Evolutionary conservation across 2,797 vertebrate genomes (phyloP), one percentile per base, ranked within the genome.

Genomic region (Macroramphosus scolopax): DNA sequence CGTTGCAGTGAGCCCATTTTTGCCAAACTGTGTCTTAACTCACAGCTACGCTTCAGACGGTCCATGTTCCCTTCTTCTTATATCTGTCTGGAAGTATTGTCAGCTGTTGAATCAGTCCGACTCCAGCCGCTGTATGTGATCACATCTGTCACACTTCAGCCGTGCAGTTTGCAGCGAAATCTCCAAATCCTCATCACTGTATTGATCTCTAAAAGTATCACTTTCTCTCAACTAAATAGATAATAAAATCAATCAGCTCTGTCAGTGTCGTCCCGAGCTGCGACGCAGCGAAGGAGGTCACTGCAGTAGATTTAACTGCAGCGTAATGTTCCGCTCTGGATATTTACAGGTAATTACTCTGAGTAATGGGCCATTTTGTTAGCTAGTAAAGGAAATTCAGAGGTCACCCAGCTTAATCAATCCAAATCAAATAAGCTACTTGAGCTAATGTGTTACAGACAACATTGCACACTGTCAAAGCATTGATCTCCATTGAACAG

Each of bases 341-440:
- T 45, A 17, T 46, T 39, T 34, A 29, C 5, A 6, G 22, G 26
- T 12, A 38, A 56, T 64, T 38, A 38, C 6, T 45, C 22, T 36
- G 34, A 55, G 22, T 22, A 24, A 56, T 37, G 33, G 33, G 17
- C 2, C 20, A 9, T 44, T 61, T 38, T 30, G 25, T 44, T 5
- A 55, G 39, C 33, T 13, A 10, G 26, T 14, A 7, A 37, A 47
- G 1, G 12, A 22, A 12, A 31, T 9, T 13, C 14, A 6, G n/a
- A 40, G 25, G 22, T 54, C 34, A 13, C 9, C 30, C 15, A 9
- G 17, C 11, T 41, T 1, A 24, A 18, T 60, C 51, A 47, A 47
- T 50, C 17, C 15, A 3, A 63, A 67, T 47, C 11, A 50, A 50
- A 47, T 41, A 15, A 28, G 10, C 5, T 11, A 22, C 13, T n/a